These are phyloP conservation scores for Poecilia wingei DNA, from an alignment of 2,797 vertebrate genomes.

Conservation along the genomic window DNA sequence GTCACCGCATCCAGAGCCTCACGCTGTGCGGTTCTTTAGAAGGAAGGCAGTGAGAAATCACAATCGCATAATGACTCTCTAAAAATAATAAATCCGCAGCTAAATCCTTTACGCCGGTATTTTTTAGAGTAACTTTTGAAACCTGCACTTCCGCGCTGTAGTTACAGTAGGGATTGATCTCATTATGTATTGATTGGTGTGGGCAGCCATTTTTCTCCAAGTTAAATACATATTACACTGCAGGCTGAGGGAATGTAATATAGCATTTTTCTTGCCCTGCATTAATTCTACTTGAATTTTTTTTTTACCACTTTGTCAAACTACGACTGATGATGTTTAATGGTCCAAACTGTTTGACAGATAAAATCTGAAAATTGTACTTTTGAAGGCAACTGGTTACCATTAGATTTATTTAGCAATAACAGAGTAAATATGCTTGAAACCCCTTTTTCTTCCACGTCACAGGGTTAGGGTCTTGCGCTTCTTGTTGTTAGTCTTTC, in stretches of 20 bases:
- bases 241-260: constrained; percentile 15
- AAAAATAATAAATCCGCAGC: constrained; percentile 1
- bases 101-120: not conserved
- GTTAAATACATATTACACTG: constrained; percentile 4
- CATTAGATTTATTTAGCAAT: not conserved
- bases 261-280: not conserved
- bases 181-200: constrained; percentile 3
- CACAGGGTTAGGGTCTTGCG: not conserved
- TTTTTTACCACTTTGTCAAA: not conserved
- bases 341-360: not conserved
- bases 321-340: not conserved
- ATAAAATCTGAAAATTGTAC: not conserved
- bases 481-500: not conserved
- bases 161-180: not conserved
- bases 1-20: constrained; percentile 33
- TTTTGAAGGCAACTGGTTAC: not conserved
- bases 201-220: not conserved
- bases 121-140: not conserved
- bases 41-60: not conserved
- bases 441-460: not conserved
- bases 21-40: not conserved
- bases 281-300: not conserved
- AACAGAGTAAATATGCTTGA: not conserved
- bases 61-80: constrained; percentile 17
- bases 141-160: constrained; percentile 1